Evolutionary conservation across 2,797 vertebrate genomes (phyloP).

Genomic region (Gallinago solitaria): DNA sequence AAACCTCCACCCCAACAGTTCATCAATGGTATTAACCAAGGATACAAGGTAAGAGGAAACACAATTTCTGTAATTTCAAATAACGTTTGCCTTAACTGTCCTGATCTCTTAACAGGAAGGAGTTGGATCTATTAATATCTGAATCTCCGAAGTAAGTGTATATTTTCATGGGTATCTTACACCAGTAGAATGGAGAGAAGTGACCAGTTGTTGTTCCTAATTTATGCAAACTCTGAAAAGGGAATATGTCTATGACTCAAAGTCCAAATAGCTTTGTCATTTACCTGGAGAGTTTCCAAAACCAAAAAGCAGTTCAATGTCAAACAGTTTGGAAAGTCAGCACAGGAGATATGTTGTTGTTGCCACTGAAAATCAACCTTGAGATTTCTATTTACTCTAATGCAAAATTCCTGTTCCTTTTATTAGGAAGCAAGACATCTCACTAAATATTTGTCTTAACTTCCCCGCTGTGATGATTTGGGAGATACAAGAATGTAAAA

Average conservation of each 20-base stretch:
- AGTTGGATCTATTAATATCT: not conserved
- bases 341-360: not conserved
- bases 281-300: conserved; percentile 20
- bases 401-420: not conserved
- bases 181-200: not conserved
- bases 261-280: not conserved
- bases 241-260: not conserved
- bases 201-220: not conserved
- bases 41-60: conserved; percentile 87
- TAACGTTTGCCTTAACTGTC: not conserved
- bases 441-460: not conserved
- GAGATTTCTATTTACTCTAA: not conserved
- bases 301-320: not conserved
- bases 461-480: not conserved
- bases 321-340: not conserved
- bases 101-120: not conserved
- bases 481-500: not conserved
- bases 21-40: conserved; percentile 96
- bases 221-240: not conserved
- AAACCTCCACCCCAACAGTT: conserved; percentile 95
- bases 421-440: not conserved
- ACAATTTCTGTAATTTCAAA: not conserved
- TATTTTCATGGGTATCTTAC: not conserved
- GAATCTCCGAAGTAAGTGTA: not conserved
- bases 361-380: not conserved